A percentile compares a stretch with the other conserved stretches of the same genome.
Conservation (phyloP, 2,888 invertebrate genomes). For the Thalpophila matura region DNA sequence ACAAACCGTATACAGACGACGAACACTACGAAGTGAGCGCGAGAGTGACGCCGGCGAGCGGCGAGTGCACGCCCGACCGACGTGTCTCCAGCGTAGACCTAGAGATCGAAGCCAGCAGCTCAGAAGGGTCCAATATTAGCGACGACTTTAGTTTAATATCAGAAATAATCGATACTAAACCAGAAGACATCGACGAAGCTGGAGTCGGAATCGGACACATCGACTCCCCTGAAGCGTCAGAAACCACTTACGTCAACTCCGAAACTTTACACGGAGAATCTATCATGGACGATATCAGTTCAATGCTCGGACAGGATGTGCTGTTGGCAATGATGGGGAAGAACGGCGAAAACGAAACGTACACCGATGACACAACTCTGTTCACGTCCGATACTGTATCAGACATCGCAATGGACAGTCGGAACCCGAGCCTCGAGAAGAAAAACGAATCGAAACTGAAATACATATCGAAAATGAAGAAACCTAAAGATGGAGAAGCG, state of each 20-base stretch:
- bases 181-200: constrained; percentile 82
- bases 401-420: constrained; percentile 87
- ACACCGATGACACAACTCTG: constrained; percentile 93
- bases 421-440: constrained; percentile 90
- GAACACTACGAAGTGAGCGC: constrained; percentile 82
- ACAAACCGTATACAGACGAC: constrained; percentile 89
- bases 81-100: constrained; percentile 84
- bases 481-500: constrained; percentile 84
- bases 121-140: constrained; percentile 92
- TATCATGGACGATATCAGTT: constrained; percentile 94
- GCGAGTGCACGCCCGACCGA: constrained; percentile 84
- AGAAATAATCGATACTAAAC: constrained; percentile 91
- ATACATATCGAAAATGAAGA: constrained; percentile 87
- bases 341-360: constrained; percentile 92
- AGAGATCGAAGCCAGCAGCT: constrained; percentile 90
- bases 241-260: constrained; percentile 92
- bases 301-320: constrained; percentile 93
- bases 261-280: constrained; percentile 95
- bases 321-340: constrained; percentile 92
- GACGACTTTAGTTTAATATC: constrained; percentile 94
- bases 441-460: constrained; percentile 91
- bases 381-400: constrained; percentile 91
- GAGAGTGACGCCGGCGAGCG: constrained; percentile 79
- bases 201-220: constrained; percentile 94
- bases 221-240: constrained; percentile 95